Percentiles rank a stretch among this genome's conserved stretches.
Conservation (phyloP, 2,797 vertebrate species). For the Ptychobarbus kaznakovi region DNA sequence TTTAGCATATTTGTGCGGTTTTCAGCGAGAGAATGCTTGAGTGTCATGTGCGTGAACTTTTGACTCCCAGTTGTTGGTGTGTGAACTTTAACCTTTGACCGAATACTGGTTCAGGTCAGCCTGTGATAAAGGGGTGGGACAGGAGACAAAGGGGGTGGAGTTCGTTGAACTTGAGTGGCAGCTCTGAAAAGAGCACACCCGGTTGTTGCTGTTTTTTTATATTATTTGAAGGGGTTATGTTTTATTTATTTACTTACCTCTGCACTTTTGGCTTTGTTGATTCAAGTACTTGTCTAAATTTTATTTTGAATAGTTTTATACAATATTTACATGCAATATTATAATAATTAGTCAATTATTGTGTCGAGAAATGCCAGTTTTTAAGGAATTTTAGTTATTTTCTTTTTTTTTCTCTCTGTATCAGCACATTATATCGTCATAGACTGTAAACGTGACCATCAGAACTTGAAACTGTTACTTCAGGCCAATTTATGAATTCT, state of each 20-base stretch:
- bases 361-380: constrained; percentile 71
- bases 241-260: constrained; percentile 86
- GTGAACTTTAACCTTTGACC: constrained; percentile 81
- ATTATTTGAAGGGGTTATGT: constrained; percentile 61
- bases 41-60: constrained; percentile 69
- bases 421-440: constrained; percentile 41
- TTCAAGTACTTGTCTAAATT: constrained; percentile 86
- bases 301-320: constrained; percentile 89
- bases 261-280: constrained; percentile 88
- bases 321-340: constrained; percentile 87
- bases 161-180: constrained; percentile 54
- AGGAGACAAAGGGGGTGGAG: constrained; percentile 57
- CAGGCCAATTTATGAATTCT: constrained; percentile 51
- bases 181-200: constrained; percentile 64
- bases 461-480: constrained; percentile 67
- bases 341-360: constrained; percentile 73
- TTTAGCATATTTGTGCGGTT: constrained; percentile 60
- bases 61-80: constrained; percentile 73
- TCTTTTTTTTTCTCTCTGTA: constrained; percentile 63
- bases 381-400: constrained; percentile 65
- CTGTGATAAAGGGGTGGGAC: constrained; percentile 60
- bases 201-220: constrained; percentile 20
- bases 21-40: constrained; percentile 52
- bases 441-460: constrained; percentile 66
- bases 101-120: constrained; percentile 72